Base-by-base conservation (phyloP, 1,140 invertebrate genomes). In the Drosophila tsacasi region DNA sequence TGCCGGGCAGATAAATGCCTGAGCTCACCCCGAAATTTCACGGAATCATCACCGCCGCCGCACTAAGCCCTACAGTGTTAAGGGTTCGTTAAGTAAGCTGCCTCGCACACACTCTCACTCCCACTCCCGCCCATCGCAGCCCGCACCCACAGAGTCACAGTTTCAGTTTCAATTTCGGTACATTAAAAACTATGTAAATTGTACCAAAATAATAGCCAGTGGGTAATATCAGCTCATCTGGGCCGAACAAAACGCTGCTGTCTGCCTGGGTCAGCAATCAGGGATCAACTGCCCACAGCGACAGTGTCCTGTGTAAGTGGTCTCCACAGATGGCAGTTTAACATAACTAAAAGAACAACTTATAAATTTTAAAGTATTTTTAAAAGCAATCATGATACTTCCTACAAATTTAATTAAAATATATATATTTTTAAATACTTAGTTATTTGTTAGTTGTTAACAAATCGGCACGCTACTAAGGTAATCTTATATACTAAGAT, bases 51-150 rank as follows among this genome's bases (percentile, higher is more conserved):
- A 65, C 32, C 68, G 35, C 44, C 21, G 35, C 59, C 35, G 54
- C 40, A 30, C 30, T 27, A 68, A 83, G 73, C 2, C 17, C 66
- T 15, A 49, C 57, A 78, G 61, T 83, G 73, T 89, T 85, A 83
- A 87, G 80, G 83, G 84, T 65, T 87, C 81, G 84, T 73, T 87
- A 89, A 83, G 62, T 87, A 74, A 83, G 64, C 68, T 80, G 72
- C 76, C 73, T 61, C 61, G 55, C 35, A 68, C 74, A 81, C 44
- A 58, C n/a, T 32, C 21, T 0, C 17, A 44, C 49, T 58, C 23
- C 30, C 37, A 57, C 12, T n/a, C 25, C n/a, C 19, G 19, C 32
- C 21, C 15, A 23, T 25, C 8, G 15, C 21, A 39, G 37, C 54
- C 54, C 54, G 54, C 32, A 47, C 27, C 25, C n/a, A 65, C 27